Evolutionary conservation across 2,888 invertebrate genomes (phyloP), one percentile per base, ranked within the genome.

Genomic region (Ochropleura leucogaster): DNA sequence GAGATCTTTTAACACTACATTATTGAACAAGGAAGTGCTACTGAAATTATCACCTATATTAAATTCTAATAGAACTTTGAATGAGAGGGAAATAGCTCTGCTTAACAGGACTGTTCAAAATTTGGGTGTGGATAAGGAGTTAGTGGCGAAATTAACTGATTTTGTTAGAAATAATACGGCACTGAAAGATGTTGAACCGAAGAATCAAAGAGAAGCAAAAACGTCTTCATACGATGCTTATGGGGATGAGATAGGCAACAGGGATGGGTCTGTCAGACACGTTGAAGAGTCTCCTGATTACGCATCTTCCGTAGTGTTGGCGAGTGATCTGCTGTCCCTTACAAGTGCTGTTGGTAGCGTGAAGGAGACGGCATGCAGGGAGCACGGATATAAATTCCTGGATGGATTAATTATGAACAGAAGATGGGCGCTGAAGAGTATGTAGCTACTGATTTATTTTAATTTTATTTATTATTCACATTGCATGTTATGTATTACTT

Each of bases 391-490:
- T 79, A 91, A 92, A 72, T 95, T 97, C 60, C 87, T 97, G 79
- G 94, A 96, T 86, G 96, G 96, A 73, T 89, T 97, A 74, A 91
- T 96, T 16, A 89, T 92, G 88, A 96, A 96, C 84, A 96, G 96
- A 86, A 92, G 95, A 92, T 97, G 97, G 97, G 97, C 97, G n/a
- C 90, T 97, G 83, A 95, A 97, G 90, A 97, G 97, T 97, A 87
- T 97, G 97, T 73, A 59, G 7, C 8, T 9, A 40, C 40, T 20
- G 3, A 0, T 42, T 55, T 74, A 18, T 68, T 79, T 59, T 40
- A 59, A 40, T 59, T 8, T 57, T 40, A 57, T 57, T 57, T 59
- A 59, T 40, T 40, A 59, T 16, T 16, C 16, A 59, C 16, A 40
- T 8, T 16, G 1, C 30, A 59, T 59, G 16, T 4, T 59, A 16